Percentiles rank a stretch among this genome's conserved stretches.
phyloP scores from a whole-genome alignment of 2,888 invertebrate species.

The Tipula unca region DNA sequence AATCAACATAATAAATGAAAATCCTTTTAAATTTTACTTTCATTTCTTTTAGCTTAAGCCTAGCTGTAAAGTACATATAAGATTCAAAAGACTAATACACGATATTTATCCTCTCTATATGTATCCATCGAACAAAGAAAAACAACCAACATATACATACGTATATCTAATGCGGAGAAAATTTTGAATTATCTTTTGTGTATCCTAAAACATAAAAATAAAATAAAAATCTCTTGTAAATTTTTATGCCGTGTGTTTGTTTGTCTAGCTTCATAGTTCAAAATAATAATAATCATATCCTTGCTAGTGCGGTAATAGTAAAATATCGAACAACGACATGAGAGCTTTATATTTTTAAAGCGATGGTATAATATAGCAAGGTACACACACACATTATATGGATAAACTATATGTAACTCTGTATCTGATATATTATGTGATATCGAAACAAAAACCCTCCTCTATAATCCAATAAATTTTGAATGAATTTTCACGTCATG shows the following conservation, averaged over 20 bases:
- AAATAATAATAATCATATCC: neutral
- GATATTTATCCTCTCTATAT: neutral
- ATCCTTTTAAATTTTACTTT: neutral
- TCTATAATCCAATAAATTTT: conserved; percentile 2
- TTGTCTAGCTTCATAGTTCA: neutral
- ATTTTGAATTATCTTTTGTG: neutral
- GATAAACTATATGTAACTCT: neutral
- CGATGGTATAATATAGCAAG: neutral
- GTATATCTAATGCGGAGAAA: neutral
- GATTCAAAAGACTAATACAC: neutral
- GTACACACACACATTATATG: neutral
- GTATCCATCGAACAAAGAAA: neutral
- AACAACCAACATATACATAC: neutral
- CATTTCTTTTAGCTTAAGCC: neutral
- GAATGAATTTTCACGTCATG: neutral
- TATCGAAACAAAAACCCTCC: neutral
- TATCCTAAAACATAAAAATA: neutral
- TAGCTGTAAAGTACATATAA: neutral
- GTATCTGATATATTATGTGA: neutral
- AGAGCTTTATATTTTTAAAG: neutral
- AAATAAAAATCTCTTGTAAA: neutral
- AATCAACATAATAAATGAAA: conserved; percentile 14
- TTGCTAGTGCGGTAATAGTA: neutral
- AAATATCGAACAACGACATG: neutral
- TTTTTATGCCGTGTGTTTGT: neutral